Percentiles rank a stretch among this genome's conserved stretches.
Conservation (phyloP, 2,797 vertebrate species). For the Danio albolineatus region DNA sequence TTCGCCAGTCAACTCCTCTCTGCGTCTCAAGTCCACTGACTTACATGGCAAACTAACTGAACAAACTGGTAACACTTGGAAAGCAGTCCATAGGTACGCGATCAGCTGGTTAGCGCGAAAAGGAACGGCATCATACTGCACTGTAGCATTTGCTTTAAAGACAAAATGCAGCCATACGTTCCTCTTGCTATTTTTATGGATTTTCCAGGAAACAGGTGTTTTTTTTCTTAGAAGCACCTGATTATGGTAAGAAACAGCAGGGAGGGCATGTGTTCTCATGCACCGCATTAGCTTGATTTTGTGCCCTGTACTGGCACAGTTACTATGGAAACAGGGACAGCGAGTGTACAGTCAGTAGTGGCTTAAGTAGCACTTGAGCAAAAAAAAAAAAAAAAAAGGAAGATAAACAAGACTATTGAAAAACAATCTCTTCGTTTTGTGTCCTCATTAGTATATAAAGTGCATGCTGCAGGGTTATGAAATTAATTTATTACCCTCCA, state of each 20-base stretch:
- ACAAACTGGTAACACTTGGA: too few relatives aligned
- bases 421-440: constrained; percentile 38
- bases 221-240: constrained; percentile 30
- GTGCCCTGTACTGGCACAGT: constrained; percentile 46
- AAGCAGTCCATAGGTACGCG: too few relatives aligned
- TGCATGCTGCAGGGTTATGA: constrained; percentile 17
- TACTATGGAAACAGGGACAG: constrained; percentile 57
- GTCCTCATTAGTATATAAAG: constrained; percentile 27
- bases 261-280: constrained; percentile 4
- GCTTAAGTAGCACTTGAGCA: constrained; percentile 42
- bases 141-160: too few relatives aligned
- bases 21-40: too few relatives aligned
- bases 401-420: constrained; percentile 44
- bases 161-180: too few relatives aligned
- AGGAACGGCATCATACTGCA: too few relatives aligned
- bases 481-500: constrained; percentile 22
- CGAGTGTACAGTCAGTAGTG: constrained; percentile 40
- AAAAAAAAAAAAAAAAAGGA: neutral
- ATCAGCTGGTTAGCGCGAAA: too few relatives aligned
- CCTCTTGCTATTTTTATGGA: neutral
- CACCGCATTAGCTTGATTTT: constrained; percentile 38
- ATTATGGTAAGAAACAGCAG: constrained; percentile 6
- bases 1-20: too few relatives aligned
- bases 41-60: too few relatives aligned
- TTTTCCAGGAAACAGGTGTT: neutral